Base-by-base conservation (phyloP, 2,888 invertebrate species). In the Standfussiana lucernea region DNA sequence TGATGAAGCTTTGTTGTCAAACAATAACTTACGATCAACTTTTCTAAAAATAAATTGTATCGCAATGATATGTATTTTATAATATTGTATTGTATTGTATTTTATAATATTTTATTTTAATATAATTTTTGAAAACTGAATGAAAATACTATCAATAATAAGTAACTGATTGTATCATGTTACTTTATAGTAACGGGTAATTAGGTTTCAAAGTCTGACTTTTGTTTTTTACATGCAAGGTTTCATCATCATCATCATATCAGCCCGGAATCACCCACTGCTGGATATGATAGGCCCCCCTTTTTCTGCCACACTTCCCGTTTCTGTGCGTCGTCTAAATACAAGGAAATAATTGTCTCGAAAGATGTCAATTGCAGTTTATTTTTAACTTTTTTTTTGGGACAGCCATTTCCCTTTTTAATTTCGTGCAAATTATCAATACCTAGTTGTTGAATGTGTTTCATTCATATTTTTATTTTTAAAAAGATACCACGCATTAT, bases 1-100 rank as follows among this genome's bases (percentile, higher is more conserved):
- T 53, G 2, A 28, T 21, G 15, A 24, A 28, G 2, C 6, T 79
- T 71, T 79, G 28, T 65, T 79, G 47, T 13, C 47, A 79, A 78
- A 79, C 47, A 50, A 35, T 35, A 24, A 59, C 24, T 7, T 15
- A 32, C n/a, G 53, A 70, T 64, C 64, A 56, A n/a, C 1, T 56
- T 70, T 65, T 47, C 21, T 28, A 64, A 69, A 79, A 65, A 65
- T 35, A 59, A 79, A 50, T 35, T 28, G 1, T 40, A 3, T 21
- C 13, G 15, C 15, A 53, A 53, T n/a, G n/a, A n/a, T n/a, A n/a
- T n/a, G n/a, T n/a, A n/a, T n/a, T n/a, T n/a, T n/a, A n/a, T n/a
- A n/a, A n/a, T n/a, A n/a, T n/a, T n/a, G n/a, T n/a, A n/a, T n/a
- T n/a, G n/a, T n/a, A n/a, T n/a, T n/a, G n/a, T n/a, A n/a, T n/a